Evolutionary conservation across 2,888 invertebrate species (phyloP).

Genomic region (Calliphora vomitoria): DNA sequence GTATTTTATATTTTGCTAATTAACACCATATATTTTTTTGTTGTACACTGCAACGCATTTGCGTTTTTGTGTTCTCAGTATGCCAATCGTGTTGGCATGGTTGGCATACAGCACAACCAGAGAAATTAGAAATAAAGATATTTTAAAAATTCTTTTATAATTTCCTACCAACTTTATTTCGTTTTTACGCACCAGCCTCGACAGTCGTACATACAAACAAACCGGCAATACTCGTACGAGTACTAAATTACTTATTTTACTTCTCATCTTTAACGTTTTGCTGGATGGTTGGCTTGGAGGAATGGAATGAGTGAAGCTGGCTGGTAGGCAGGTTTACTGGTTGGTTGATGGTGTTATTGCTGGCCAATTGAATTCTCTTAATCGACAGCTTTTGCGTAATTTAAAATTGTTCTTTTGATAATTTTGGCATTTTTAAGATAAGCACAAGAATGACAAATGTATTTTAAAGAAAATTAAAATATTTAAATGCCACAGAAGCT

Average conservation of each 20-base stretch:
- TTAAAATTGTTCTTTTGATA: conserved; percentile 75
- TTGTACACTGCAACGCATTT: conserved; percentile 29
- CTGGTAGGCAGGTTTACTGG: neutral
- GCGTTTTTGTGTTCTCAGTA: conserved; percentile 17
- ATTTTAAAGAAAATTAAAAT: conserved; percentile 71
- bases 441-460: conserved; percentile 73
- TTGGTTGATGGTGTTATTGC: conserved; percentile 32
- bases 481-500: conserved; percentile 70
- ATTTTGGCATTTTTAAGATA: conserved; percentile 75
- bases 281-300: neutral
- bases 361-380: conserved; percentile 70
- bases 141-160: conserved; percentile 49
- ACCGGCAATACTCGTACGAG: conserved; percentile 31
- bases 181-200: conserved; percentile 22
- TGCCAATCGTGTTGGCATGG: conserved; percentile 43
- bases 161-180: conserved; percentile 49
- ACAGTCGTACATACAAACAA: conserved; percentile 25
- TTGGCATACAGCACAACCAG: conserved; percentile 13
- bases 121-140: conserved; percentile 66
- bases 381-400: conserved; percentile 74
- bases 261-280: conserved; percentile 2
- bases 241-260: conserved; percentile 64
- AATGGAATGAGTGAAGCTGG: neutral
- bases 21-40: conserved; percentile 42
- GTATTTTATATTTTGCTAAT: conserved; percentile 60